Evolutionary conservation across 2,113 vertebrate species (phyloP), one percentile per base, ranked within the genome.

Genomic region (Eudorcas thomsonii): DNA sequence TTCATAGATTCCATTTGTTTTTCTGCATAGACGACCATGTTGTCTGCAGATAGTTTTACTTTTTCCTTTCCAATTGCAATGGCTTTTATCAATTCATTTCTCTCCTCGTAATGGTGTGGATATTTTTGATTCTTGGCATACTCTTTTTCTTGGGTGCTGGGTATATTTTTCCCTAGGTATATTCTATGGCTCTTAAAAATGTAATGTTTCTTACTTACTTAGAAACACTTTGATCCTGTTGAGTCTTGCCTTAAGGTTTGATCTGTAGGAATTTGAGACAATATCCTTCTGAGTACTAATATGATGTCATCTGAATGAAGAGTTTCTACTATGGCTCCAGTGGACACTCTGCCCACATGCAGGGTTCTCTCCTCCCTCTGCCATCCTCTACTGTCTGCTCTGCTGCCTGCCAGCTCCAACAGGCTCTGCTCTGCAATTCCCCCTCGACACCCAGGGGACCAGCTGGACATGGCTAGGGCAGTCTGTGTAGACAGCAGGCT

Each of bases 361-460:
- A 52, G 28, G 17, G 30, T n/a, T 52, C 48, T 28, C 5, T 52
- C 50, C 50, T 33, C 30, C 50, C 10, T 82, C 30, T 33, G 50
- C 48, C 9, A 0, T 17, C 16, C 28, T 33, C 16, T 33, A 2
- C 15, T 33, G 5, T 81, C 78, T 30, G 1, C 45, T 52, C 28
- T 10, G 5, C 78, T 1, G 0, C 78, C 78, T 19, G 48, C 45
- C 78, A 50, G 16, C 43, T 80, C 77, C 43, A 17, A 30, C 28
- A 50, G 45, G 9, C 28, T 33, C 45, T 48, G 15, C 26, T 80
- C 43, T 80, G 77, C 0, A 0, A 80, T 30, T 2, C 45, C 28
- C 15, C 43, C 77, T 45, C 1, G 4, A 52, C 45, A 50, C 48
- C 45, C 78, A 50, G 45, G 28, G 45, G 16, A 17, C 16, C 19